Evolutionary conservation across 2,888 invertebrate species (phyloP), one percentile per base, ranked within the genome.

Genomic region (Gastrophysa polygoni): DNA sequence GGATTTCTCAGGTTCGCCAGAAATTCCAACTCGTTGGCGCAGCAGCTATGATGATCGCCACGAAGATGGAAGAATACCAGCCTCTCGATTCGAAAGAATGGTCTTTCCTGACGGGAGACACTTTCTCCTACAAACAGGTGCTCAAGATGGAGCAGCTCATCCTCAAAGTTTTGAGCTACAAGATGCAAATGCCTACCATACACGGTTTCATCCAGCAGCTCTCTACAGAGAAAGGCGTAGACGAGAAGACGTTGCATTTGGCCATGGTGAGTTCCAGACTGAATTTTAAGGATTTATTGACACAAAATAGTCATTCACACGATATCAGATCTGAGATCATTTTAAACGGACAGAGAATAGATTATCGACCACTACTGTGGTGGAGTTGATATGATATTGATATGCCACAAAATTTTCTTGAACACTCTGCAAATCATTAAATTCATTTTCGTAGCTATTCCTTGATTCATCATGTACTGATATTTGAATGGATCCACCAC

Each of bases 21-120:
- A 80, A 80, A 68, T 77, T 81, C 38, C 81, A 81, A 71, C 66
- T 81, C 14, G 73, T 81, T 0, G 81, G 81, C n/a, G 75, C 78
- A 1, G 77, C 79, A 5, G 80, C 81, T 0, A 78, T 81, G 77
- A 74, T 80, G 73, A 57, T 81, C 16, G 80, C 81, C 2, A 74
- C 77, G 1, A 81, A 81, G 73, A 73, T 80, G 59, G 81, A 81
- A 64, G 81, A 81, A 66, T 74, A 80, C 43, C 78, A 80, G 64
- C 76, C 79, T 5, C 73, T 80, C 16, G 76, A 78, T 44, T 68
- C 75, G 2, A 73, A 72, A 48, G 80, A 81, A 65, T 81, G 78
- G 78, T 70, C 75, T 0, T 78, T 73, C 58, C 72, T 81, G 20
- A 78, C 80, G 1, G 75, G 75, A 7, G 75, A 78, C 58, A 70